Conservation (phyloP, 2,797 vertebrate species). For the Denticeps clupeoides region DNA sequence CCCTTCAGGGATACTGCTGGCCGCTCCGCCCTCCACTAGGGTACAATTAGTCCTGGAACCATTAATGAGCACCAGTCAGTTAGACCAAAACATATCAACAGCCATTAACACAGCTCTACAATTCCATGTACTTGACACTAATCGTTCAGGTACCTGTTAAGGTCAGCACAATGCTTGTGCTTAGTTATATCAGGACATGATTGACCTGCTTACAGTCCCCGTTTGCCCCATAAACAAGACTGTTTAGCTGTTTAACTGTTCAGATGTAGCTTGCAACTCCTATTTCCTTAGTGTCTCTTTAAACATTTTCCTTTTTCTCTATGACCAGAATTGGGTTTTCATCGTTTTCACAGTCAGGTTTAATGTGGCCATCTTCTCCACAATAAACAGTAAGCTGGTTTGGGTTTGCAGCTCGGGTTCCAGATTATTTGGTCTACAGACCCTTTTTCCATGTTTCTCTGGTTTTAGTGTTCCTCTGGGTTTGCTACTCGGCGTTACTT, state of each 20-base stretch:
- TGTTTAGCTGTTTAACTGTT: background rate
- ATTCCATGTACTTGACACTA: no score
- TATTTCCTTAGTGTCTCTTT: background rate
- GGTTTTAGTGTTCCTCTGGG: background rate
- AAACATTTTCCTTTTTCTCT: constrained; percentile 7
- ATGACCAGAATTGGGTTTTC: constrained; percentile 13
- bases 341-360: background rate
- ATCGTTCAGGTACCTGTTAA: no score
- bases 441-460: background rate
- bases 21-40: no score
- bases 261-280: background rate
- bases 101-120: no score
- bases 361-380: constrained; percentile 17
- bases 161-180: background rate
- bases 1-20: no score
- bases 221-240: constrained; percentile 11
- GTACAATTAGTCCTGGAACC: no score
- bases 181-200: background rate
- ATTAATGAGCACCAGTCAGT: no score
- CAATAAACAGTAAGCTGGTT: constrained; percentile 18
- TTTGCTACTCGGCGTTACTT: background rate
- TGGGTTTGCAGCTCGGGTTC: background rate
- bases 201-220: background rate
- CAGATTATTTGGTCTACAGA: background rate
- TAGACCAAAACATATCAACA: no score